These are phyloP conservation scores for Myotis brandtii DNA, from an alignment of 2,113 vertebrate species.

Conservation along the genomic window DNA sequence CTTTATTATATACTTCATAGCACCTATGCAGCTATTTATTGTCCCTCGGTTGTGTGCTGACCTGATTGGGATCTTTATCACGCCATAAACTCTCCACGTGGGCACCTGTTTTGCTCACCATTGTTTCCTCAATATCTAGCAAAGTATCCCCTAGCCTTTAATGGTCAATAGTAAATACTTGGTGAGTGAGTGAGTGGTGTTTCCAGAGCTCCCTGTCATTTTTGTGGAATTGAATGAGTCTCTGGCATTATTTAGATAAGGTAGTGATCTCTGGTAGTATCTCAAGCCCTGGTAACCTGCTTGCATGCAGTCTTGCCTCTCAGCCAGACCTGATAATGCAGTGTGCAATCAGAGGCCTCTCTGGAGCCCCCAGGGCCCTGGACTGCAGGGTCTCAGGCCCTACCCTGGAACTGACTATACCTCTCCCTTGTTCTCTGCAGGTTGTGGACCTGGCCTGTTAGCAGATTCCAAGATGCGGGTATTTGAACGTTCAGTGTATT, in stretches of 20 bases:
- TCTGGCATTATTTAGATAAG: conserved; percentile 39
- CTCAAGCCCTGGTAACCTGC: neutral
- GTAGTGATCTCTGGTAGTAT: neutral
- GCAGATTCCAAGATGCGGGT: conserved; percentile 95
- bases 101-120: neutral
- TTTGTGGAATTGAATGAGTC: neutral
- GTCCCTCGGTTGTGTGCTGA: neutral
- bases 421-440: conserved; percentile 82
- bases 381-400: neutral
- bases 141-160: neutral
- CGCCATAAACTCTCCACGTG: neutral
- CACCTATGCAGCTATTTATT: neutral
- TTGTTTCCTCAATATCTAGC: neutral
- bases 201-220: neutral
- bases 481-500: conserved; percentile 95
- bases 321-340: neutral
- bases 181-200: neutral
- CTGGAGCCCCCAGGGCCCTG: neutral
- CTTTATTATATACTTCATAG: neutral
- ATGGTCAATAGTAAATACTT: conserved; percentile 6
- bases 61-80: neutral
- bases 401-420: neutral
- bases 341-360: neutral
- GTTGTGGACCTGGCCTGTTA: conserved; percentile 92
- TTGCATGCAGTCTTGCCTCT: neutral